Base-by-base conservation (phyloP, 2,888 invertebrate species). In the Drosophila ezoana region DNA sequence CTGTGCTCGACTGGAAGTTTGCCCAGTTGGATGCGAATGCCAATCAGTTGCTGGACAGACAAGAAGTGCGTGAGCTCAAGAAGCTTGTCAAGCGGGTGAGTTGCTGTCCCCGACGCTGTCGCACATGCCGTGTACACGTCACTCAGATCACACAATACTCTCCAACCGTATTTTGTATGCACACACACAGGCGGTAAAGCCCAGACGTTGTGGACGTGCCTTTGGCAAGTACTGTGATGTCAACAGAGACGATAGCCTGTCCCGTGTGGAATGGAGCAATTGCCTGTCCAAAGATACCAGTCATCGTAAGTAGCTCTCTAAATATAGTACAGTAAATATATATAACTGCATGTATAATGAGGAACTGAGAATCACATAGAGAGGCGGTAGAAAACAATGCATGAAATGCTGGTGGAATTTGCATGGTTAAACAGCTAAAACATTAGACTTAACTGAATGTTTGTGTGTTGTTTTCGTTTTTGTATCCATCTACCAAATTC, bases 1-100 rank as follows among this genome's bases (percentile, higher is more conserved):
- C 69, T 8, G 96, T 97, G 0, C 93, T 97, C 13, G 95, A 96
- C 75, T 99, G 98, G 98, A 98, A 98, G 92, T 99, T 98, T 91
- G 93, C 94, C 23, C 94, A 95, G 71, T 93, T 98, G 85, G 98
- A 99, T 92, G 93, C 93, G 70, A 96, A 98, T 92, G 93, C 93
- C 49, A 97, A 98, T 92, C 94, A 95, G 52, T 93, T 94, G 60
- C 93, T 98, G 83, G 96, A 96, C 90, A 95, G 95, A 87, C 94
- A 94, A 45, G 98, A 98, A 92, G 97, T 97, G 90, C 94, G 95
- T 72, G 96, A 96, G 76, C 93, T 98, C 35, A 94, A 96, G 79
- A 94, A 96, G 81, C 94, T 97, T 52, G 96, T 98, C 52, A 97
- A 96, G 92, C 97, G 97, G 93, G 94, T 94, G 86, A 86, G 90